These are phyloP conservation scores for human DNA, from an alignment of 2,113 vertebrate species.

Conservation along the genomic window GRCh38 chr16:50430001-50430500, in stretches of 20 bases:
- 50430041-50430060: too few species aligned
- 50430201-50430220: not conserved
- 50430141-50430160: not conserved
- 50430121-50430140: not conserved
- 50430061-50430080: too few species aligned
- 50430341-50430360: not conserved
- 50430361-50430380: conserved; percentile 31
- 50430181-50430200: not conserved
- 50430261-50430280: not conserved
- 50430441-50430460: conserved; percentile 57
- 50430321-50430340: not conserved
- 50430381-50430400: conserved; percentile 37
- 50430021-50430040: not conserved
- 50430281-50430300: not conserved
- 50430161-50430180: too few species aligned
- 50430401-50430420: conserved; percentile 3
- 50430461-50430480: conserved; percentile 68
- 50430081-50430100: rapidly evolving
- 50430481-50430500: conserved; percentile 68
- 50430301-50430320: not conserved
- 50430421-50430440: conserved; percentile 72
- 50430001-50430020: not conserved
- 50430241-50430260: not conserved
- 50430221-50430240: not conserved
- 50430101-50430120: not conserved